Evolutionary conservation across 2,888 invertebrate species (phyloP), one percentile per base, ranked within the genome.

Genomic region (Oxystoma pomonae): DNA sequence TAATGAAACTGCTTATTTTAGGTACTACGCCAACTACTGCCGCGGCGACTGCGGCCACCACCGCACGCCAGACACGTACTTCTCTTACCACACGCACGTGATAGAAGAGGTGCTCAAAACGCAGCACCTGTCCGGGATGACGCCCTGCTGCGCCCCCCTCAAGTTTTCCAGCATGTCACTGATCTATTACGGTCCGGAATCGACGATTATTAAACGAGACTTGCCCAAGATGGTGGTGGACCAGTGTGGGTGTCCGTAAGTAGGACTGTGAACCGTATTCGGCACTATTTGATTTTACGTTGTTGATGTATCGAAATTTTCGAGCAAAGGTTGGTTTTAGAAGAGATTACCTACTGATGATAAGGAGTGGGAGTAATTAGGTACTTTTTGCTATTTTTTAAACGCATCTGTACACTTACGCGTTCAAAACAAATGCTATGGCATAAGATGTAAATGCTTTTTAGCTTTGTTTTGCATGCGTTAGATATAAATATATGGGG

Each of bases 151-250:
- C 81, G 93, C 94, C 59, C 95, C 95, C 52, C 86, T 94, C 69
- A 94, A 94, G 81, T 94, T 96, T 82, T 93, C 94, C 64, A 89
- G 93, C 78, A 92, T 96, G 86, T 94, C 94, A 72, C 85, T 96
- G 72, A 94, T 96, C 78, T 96, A 96, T 82, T 94, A 93, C 82
- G 94, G 94, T 72, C 89, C 89, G 67, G 92, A 94, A 82, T 88
- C 90, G 71, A 92, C 90, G 83, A 94, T 96, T 80, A 92, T 96
- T 81, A 95, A 96, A 81, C 87, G 94, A 75, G 94, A 95, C 83
- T 84, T 96, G 78, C 95, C 95, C 71, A 94, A 95, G 85, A 96
- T 96, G 95, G 92, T 94, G 73, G 94, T 96, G 68, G 94, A 96
- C 81, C 95, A 95, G 84, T 96, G 96, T 83, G 95, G 94, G 73